Conservation (phyloP, 2,888 invertebrate species). For the Diachrysia chrysitis region DNA sequence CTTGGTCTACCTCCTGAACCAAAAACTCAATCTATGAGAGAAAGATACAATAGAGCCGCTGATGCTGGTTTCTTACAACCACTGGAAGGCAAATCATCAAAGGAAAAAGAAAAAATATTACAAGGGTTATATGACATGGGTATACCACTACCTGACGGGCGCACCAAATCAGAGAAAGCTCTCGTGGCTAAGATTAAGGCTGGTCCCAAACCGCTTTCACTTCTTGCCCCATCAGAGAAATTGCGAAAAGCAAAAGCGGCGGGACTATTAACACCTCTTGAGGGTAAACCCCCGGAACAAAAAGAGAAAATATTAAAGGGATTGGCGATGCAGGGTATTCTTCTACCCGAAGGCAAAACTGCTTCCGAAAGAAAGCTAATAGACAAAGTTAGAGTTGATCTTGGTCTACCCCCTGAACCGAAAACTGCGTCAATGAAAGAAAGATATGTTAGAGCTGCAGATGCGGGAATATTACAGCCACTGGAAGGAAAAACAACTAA, state of each 20-base stretch:
- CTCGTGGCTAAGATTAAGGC: slow-evolving; percentile 13
- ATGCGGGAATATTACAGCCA: slow-evolving; percentile 21
- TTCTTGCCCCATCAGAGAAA: slow-evolving; percentile 51
- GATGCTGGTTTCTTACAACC: slow-evolving; percentile 26
- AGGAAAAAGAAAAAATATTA: slow-evolving; percentile 24
- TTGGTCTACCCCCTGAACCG: slow-evolving; percentile 65
- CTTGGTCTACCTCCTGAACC: slow-evolving; percentile 60
- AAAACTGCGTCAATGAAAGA: slow-evolving; percentile 26
- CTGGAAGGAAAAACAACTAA: slow-evolving; percentile 27
- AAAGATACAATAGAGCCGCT: slow-evolving; percentile 9
- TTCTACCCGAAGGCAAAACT: slow-evolving; percentile 65
- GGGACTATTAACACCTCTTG: slow-evolving; percentile 59
- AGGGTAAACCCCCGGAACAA: slow-evolving; percentile 57
- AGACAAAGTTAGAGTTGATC: slow-evolving; percentile 57
- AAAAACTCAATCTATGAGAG: slow-evolving; percentile 34
- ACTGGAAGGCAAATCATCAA: slow-evolving; percentile 10
- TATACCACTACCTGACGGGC: slow-evolving; percentile 18
- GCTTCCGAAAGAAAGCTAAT: slow-evolving; percentile 63
- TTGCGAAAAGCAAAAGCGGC: slow-evolving; percentile 58
- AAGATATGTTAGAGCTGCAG: slow-evolving; percentile 11
- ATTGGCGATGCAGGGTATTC: slow-evolving; percentile 58
- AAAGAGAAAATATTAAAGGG: slow-evolving; percentile 58
- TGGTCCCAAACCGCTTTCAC: not conserved
- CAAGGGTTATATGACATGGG: slow-evolving; percentile 17
- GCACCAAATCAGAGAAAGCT: slow-evolving; percentile 53